Conservation (phyloP, 2,113 vertebrate species). For the Pedionomus torquatus region DNA sequence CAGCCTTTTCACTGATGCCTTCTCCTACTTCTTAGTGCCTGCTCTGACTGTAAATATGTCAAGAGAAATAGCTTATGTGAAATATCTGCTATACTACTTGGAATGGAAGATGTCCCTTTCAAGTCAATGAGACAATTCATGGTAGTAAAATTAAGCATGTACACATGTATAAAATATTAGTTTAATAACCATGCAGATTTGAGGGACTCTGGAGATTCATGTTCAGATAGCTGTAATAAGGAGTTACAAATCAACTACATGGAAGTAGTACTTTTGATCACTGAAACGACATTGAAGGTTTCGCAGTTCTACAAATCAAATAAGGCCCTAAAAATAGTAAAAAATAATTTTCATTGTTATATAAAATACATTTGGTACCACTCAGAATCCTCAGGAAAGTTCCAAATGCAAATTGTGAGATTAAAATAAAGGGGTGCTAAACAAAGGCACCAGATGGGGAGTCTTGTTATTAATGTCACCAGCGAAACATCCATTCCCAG, state of each 20-base stretch:
- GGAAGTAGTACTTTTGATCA: not conserved
- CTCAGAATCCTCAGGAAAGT: not conserved
- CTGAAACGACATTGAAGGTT: not conserved
- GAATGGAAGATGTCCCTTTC: not conserved
- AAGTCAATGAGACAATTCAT: not conserved
- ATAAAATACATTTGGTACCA: not conserved
- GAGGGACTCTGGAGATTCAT: not conserved
- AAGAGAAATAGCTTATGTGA: not conserved
- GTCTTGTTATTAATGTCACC: not conserved
- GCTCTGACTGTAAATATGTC: not conserved
- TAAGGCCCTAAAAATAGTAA: not conserved
- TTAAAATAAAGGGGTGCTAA: not conserved
- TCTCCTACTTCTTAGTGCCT: not conserved
- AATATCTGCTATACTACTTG: not conserved
- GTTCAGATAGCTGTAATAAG: not conserved
- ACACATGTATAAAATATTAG: not conserved
- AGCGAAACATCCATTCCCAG: not conserved
- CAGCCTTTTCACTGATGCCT: not conserved
- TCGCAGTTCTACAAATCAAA: not conserved
- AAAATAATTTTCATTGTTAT: not conserved
- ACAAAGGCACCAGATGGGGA: not conserved
- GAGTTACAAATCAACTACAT: not conserved
- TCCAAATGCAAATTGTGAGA: not conserved
- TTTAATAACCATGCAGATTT: not conserved
- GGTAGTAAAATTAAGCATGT: not conserved